Evolutionary conservation across 2,797 vertebrate genomes (phyloP).

Genomic region (Chelon labrosus): DNA sequence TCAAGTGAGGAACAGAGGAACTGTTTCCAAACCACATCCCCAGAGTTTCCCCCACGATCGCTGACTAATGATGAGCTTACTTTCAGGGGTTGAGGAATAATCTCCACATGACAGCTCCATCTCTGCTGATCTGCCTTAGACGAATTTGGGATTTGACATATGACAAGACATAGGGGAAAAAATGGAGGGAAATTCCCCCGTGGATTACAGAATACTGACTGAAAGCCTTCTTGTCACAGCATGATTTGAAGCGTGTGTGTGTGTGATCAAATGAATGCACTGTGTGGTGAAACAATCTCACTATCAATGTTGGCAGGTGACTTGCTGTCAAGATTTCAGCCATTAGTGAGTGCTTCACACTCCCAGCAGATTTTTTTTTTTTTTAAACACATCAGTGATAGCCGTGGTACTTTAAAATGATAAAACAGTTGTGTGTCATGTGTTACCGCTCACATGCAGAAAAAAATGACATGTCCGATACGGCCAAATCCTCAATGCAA

Average conservation of each 20-base stretch:
- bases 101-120: conserved; percentile 44
- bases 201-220: not conserved
- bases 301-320: not conserved
- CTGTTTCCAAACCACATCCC: conserved; percentile 10
- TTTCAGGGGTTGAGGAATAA: conserved; percentile 34
- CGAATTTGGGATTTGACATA: conserved; percentile 51
- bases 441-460: not conserved
- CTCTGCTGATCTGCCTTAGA: conserved; percentile 28
- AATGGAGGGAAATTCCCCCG: conserved; percentile 9
- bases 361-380: not conserved
- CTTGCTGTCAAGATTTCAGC: conserved; percentile 4
- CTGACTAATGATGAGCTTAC: conserved; percentile 41
- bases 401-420: not conserved
- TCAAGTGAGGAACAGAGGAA: not conserved
- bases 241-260: not conserved
- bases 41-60: conserved; percentile 17
- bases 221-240: not conserved
- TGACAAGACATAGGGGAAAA: conserved; percentile 8
- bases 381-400: not conserved
- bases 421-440: too few relatives aligned
- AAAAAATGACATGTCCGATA: not conserved
- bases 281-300: not conserved
- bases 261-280: not conserved
- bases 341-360: not conserved
- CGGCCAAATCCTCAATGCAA: not conserved